Conservation (phyloP, 2,797 vertebrate genomes). For the Malurus leucopterus region DNA sequence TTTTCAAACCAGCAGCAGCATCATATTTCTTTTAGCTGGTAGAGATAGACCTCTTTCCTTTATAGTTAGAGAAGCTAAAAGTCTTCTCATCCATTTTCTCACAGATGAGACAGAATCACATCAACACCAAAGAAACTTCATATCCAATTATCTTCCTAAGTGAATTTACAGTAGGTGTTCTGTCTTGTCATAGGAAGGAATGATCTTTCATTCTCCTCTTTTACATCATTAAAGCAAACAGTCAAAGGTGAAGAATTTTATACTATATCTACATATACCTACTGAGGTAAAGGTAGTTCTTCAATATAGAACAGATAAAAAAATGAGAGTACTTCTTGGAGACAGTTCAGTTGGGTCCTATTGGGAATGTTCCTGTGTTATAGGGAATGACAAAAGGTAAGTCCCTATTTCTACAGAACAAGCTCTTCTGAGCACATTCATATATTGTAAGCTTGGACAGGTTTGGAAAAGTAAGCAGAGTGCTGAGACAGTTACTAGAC, state of each 20-base stretch:
- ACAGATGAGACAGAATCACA: background rate
- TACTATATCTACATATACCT: background rate
- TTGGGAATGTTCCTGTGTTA: background rate
- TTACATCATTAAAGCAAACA: background rate
- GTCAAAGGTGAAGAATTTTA: background rate
- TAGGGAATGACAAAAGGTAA: background rate
- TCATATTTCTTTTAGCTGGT: background rate
- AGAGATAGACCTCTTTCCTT: background rate
- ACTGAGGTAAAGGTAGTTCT: background rate
- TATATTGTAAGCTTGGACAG: background rate
- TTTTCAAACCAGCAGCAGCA: background rate
- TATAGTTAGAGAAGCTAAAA: background rate
- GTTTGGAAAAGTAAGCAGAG: background rate
- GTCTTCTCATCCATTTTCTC: background rate
- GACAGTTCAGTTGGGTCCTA: background rate
- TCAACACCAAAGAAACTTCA: background rate
- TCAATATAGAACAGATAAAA: background rate
- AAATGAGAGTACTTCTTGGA: background rate
- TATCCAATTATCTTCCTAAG: background rate
- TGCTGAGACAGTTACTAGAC: background rate
- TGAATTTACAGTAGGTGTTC: background rate
- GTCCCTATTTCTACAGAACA: background rate
- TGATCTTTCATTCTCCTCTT: background rate
- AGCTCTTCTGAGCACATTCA: background rate
- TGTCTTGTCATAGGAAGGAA: background rate